Evolutionary conservation across 2,797 vertebrate species (phyloP).

Genomic region (Myiothlypis chrysogaster): DNA sequence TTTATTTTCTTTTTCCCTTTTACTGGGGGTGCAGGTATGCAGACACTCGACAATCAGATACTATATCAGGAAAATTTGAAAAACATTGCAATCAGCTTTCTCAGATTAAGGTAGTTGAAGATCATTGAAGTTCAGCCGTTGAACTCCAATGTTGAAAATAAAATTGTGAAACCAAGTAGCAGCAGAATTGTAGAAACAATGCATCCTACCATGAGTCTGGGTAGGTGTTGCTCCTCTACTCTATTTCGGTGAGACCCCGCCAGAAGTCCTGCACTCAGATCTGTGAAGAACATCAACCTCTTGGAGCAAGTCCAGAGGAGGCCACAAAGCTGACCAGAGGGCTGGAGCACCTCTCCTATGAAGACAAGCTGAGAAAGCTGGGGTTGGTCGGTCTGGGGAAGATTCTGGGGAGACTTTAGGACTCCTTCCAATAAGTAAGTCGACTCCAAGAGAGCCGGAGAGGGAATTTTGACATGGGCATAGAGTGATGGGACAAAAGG

Average conservation of each 20-base stretch:
- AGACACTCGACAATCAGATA: not conserved
- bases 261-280: accelerated
- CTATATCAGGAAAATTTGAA: not conserved
- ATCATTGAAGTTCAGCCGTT: not conserved
- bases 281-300: not conserved
- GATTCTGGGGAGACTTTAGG: not conserved
- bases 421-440: not conserved
- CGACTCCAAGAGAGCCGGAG: accelerated
- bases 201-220: not conserved
- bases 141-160: not conserved
- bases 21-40: not conserved
- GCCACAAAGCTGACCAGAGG: accelerated
- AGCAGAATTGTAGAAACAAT: not conserved
- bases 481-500: not conserved
- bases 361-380: not conserved
- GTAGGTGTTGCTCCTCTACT: not conserved
- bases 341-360: accelerated
- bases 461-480: not conserved
- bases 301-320: not conserved
- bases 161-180: not conserved
- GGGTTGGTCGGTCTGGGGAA: not conserved
- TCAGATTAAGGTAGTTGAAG: not conserved
- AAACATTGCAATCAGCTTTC: not conserved
- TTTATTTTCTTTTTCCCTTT: not conserved
- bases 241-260: not conserved